Conservation (phyloP, 1,140 invertebrate species). For the Acromyrmex echinatior region DNA sequence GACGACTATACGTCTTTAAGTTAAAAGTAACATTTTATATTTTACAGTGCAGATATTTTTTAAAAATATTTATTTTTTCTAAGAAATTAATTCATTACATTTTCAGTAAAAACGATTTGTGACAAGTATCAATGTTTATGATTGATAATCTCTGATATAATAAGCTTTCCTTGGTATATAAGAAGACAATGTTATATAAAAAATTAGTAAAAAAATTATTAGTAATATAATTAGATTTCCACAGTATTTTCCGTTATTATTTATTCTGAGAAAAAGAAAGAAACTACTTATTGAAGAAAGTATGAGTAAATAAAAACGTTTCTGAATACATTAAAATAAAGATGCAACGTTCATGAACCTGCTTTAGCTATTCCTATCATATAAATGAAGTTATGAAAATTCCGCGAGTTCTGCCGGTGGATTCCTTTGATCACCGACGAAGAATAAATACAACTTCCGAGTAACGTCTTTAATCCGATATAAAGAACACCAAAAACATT, state of each 20-base stretch:
- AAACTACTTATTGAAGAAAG: neutral
- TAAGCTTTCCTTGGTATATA: neutral
- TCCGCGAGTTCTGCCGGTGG: neutral
- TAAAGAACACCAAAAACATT: conserved; percentile 42
- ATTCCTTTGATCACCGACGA: conserved; percentile 23
- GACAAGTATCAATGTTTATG: neutral
- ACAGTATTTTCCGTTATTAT: neutral
- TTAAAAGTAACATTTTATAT: no score
- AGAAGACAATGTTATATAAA: neutral
- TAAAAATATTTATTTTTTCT: neutral
- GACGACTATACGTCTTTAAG: no score
- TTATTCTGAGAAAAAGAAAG: neutral
- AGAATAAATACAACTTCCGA: conserved; percentile 28
- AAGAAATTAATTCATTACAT: neutral
- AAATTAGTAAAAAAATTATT: neutral
- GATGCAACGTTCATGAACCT: conserved; percentile 12
- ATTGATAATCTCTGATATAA: neutral
- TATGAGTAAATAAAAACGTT: conserved; percentile 21
- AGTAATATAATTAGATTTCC: neutral
- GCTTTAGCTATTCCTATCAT: conserved; percentile 11
- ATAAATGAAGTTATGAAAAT: conserved; percentile 40
- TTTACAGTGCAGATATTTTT: neutral
- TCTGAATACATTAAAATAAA: conserved; percentile 14
- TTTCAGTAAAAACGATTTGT: neutral
- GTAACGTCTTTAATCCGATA: conserved; percentile 52